Conservation (phyloP, 2,113 vertebrate species). For the Vicugna pacos region DNA sequence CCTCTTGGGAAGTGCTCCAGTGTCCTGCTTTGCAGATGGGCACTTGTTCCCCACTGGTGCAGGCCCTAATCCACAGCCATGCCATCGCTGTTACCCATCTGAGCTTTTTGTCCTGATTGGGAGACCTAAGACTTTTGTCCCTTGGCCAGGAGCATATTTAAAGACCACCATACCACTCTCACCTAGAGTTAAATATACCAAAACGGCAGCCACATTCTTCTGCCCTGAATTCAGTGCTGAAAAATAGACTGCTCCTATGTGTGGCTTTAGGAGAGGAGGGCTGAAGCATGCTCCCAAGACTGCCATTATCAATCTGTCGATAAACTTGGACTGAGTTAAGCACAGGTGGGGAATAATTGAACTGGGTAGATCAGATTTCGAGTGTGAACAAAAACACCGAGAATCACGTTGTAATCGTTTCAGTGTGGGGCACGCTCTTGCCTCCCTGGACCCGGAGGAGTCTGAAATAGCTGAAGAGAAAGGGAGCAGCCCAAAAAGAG, state of each 20-base stretch:
- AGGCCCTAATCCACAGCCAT: accelerated
- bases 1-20: not conserved
- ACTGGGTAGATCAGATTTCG: not conserved
- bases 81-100: not conserved
- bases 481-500: not conserved
- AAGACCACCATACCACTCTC: not conserved
- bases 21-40: not conserved
- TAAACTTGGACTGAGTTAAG: not conserved
- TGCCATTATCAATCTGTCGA: not conserved
- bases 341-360: not conserved
- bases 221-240: not conserved
- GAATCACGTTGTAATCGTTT: not conserved
- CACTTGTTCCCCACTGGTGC: not conserved
- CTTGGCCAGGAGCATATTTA: not conserved
- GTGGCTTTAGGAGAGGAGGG: too few species aligned
- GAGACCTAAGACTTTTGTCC: not conserved
- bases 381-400: not conserved
- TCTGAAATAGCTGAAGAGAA: not conserved
- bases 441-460: not conserved
- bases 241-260: not conserved
- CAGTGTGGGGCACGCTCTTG: not conserved
- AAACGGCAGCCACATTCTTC: not conserved
- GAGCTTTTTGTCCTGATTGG: not conserved
- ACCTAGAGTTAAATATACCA: not conserved
- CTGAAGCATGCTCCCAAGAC: not conserved